A percentile compares a stretch with the other conserved stretches of the same genome.
These are phyloP conservation scores for Bombus pyrosoma DNA, from an alignment of 1,140 invertebrate species.

Conservation along the genomic window DNA sequence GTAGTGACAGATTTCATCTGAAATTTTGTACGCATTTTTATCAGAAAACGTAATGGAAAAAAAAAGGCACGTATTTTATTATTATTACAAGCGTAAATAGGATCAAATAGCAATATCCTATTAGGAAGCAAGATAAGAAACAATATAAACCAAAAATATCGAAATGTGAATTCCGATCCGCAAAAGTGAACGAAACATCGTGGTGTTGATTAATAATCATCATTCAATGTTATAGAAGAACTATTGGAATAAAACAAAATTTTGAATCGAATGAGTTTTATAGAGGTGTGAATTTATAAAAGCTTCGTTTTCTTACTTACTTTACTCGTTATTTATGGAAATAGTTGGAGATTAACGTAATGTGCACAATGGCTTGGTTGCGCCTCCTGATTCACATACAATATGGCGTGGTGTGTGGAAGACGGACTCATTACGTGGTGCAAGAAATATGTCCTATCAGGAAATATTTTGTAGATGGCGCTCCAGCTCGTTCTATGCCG, in stretches of 20 bases:
- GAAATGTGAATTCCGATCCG: not conserved
- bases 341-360: constrained; percentile 5
- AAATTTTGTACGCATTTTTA: not conserved
- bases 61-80: not conserved
- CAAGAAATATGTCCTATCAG: not conserved
- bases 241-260: not conserved
- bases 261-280: not conserved
- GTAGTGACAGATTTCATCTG: not conserved
- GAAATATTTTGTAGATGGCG: constrained; percentile 42
- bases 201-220: constrained; percentile 34
- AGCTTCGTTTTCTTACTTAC: constrained; percentile 5
- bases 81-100: not conserved
- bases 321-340: not conserved
- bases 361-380: constrained; percentile 62
- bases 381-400: constrained; percentile 41
- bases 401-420: constrained; percentile 59
- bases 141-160: not conserved
- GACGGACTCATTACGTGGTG: constrained; percentile 55
- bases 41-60: not conserved
- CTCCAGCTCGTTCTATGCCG: not conserved
- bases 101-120: not conserved
- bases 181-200: not conserved
- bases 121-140: not conserved
- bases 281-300: too few species aligned
- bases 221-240: not conserved